Evolutionary conservation across 2,797 vertebrate genomes (phyloP), one percentile per base, ranked within the genome.

Genomic region (Pseudopleuronectes americanus): DNA sequence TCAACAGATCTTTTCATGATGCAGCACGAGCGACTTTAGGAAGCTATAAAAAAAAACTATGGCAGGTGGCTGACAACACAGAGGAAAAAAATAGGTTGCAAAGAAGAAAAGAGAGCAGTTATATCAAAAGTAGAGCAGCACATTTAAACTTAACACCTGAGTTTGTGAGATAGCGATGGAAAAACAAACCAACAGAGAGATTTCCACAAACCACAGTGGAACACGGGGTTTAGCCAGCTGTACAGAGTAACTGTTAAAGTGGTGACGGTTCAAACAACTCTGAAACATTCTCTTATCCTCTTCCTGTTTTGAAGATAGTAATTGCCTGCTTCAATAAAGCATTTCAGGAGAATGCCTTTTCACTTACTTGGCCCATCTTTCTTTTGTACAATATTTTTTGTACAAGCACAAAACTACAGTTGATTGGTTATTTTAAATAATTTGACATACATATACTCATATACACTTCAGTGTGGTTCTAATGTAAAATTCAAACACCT

Each of bases 11-110:
- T 64, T 81, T 77, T 76, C 62, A 71, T 24, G 60, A 41, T 22
- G 53, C 10, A 57, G 47, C 57, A 84, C 51, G 3, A 76, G 67
- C 57, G 81, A 63, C 76, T 79, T 54, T 23, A 58, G 49, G 51
- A 85, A 84, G 76, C 55, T 53, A 55, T 80, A 71, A 89, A 89
- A 83, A 58, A 26, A 89, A 83, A 45, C 14, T 8, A 31, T 74
- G 72, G 52, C 89, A 92, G 87, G 79, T 89, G 88, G 78, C 58
- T 80, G 76, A 80, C 76, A 64, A 77, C 76, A 77, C 16, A 28
- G 26, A n/a, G 51, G 16, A 61, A 60, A 65, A 66, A 87, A 79
- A 68, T 43, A 17, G 72, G 76, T 80, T 71, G 67, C 1, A 9
- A 51, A 53, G 22, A 54, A 57, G 47, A 53, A 66, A 77, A 58